Evolutionary conservation across 2,888 invertebrate genomes (phyloP).

Genomic region (Mesodorylaimus sp.): DNA sequence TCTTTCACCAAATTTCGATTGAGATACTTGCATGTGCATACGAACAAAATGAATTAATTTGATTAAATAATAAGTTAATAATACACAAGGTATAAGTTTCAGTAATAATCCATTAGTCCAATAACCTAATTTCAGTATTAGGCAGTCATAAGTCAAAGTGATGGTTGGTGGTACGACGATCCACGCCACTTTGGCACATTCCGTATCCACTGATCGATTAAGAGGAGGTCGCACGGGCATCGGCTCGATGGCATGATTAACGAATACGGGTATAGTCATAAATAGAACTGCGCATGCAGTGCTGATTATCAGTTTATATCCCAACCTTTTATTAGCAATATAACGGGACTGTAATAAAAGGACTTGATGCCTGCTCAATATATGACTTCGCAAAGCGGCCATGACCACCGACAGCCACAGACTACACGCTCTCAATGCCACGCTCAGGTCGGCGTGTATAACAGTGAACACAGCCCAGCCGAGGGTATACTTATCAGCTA

Average conservation of each 20-base stretch:
- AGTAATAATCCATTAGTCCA: constrained; percentile 2
- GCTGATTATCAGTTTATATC: background rate
- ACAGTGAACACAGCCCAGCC: background rate
- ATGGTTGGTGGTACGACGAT: background rate
- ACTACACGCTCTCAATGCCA: background rate
- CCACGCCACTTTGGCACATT: background rate
- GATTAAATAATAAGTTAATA: background rate
- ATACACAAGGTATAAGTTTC: background rate
- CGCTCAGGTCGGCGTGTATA: background rate
- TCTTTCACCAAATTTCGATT: background rate
- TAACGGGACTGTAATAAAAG: background rate
- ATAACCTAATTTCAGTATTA: background rate
- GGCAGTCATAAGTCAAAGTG: background rate
- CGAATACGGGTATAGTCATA: background rate
- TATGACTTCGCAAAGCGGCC: background rate
- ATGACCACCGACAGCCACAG: constrained; percentile 1
- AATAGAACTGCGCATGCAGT: background rate
- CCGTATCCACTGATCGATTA: background rate
- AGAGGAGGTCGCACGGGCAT: too few species aligned
- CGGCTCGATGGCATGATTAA: background rate
- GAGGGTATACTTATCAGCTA: background rate
- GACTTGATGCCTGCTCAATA: background rate
- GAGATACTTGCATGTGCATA: background rate
- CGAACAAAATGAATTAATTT: background rate
- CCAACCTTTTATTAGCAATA: background rate